Conservation (phyloP, 2,113 vertebrate genomes). For the Petromus typicus region DNA sequence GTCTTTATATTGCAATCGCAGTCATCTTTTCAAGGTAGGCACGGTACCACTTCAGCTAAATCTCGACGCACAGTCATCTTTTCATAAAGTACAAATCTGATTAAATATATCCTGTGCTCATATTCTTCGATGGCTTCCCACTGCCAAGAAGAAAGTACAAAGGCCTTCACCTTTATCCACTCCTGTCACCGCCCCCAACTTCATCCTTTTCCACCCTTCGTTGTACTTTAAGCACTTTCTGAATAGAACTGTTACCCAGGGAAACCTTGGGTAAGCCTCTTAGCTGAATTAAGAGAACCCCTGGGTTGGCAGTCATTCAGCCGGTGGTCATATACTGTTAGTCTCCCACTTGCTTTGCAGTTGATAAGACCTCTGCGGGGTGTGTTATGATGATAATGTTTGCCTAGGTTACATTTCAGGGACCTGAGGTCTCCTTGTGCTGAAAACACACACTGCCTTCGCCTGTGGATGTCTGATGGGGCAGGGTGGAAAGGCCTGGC, state of each 20-base stretch:
- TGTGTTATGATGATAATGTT: neutral
- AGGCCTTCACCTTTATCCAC: neutral
- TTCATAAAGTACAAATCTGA: neutral
- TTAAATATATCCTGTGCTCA: neutral
- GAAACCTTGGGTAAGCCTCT: neutral
- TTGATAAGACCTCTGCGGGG: neutral
- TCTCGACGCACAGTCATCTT: neutral
- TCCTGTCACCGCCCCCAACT: no score
- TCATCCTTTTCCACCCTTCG: neutral
- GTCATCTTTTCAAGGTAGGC: neutral
- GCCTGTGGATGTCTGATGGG: neutral
- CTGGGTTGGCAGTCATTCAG: neutral
- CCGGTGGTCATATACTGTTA: neutral
- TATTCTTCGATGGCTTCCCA: neutral
- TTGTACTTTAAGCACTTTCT: neutral
- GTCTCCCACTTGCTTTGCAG: neutral
- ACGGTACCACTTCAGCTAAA: no score
- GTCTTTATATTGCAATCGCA: neutral
- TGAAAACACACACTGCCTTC: neutral
- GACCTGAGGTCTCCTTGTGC: neutral
- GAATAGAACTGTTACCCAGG: neutral
- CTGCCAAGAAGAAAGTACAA: neutral
- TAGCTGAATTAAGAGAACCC: neutral
- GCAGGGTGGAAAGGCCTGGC: neutral
- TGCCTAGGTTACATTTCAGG: neutral